Base-by-base conservation (phyloP, 2,888 invertebrate genomes). In the Rhopalosiphum nymphaeae region DNA sequence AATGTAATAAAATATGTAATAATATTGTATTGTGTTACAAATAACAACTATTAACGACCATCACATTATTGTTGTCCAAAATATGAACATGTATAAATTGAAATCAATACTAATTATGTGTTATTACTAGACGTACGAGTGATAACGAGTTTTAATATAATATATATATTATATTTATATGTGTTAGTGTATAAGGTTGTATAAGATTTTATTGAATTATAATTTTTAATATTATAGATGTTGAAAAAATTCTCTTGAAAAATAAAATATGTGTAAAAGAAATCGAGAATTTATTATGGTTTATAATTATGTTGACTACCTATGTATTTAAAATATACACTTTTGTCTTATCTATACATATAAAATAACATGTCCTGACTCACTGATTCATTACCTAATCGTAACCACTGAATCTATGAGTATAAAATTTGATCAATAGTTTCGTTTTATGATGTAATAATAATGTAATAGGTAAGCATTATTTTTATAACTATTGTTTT, bases 161-260 rank as follows among this genome's bases (percentile, higher is more conserved):
- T 91, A 91, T 56, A 57, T 56, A 36, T 88, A 88, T 53, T 36
- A 88, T 53, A 49, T 49, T 89, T 49, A 49, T 42, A 67, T 87
- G 46, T 67, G 57, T 92, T 92, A 92, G 92, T 67, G 61, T 92
- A 87, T 92, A 92, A 92, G 92, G 87, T 92, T 87, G 92, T 86
- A 67, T 87, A 67, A 46, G 87, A 92, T 92, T 92, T 87, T 87
- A 92, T 87, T 67, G 92, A 92, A 91, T 87, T 92, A 61, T 25
- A 26, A 87, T 87, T 92, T 92, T 87, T 92, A 92, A 92, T 87
- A 67, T 36, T 67, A 87, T 92, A 87, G 87, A 87, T 86, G 85
- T 92, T 67, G 42, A 91, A 85, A 49, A 92, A 53, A 91, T 78
- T 85, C 46, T 61, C 61, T 91, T 87, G 49, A 61, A 67, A 91